Evolutionary conservation across 2,113 vertebrate genomes (phyloP), one percentile per base, ranked within the genome.

Genomic region (Fulmarus glacialis): DNA sequence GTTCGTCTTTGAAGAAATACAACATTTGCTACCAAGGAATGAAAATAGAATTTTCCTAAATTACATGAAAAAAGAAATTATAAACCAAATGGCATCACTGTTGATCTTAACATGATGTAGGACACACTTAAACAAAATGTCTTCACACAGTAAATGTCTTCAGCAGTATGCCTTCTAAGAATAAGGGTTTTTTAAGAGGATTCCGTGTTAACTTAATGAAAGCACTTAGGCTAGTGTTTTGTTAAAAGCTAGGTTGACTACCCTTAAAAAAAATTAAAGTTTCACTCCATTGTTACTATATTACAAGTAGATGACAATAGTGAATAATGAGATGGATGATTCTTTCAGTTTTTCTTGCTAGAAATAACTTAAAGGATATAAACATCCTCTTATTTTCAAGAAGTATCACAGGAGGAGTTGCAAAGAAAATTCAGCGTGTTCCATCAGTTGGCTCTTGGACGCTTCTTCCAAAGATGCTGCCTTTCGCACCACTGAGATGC

Each of bases 21-120:
- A 92, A 73, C 95, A 9, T 73, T 96, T 90, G 90, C 94, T 92
- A 36, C 86, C 36, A 7, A 93, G 91, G 64, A 87, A 38, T 87
- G 80, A 95, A 97, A 96, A 96, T 93, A 95, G 95, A 89, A 68
- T 75, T 52, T 92, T 73, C 92, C 86, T 87, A 87, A 95, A 95
- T 95, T 87, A 91, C 83, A 89, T 67, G 38, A 26, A 68, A 50
- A 68, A 34, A 67, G 36, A 42, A 81, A 91, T 82, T 47, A 82
- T 45, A 89, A 92, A 87, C 80, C 67, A 81, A 96, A 78, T 89
- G 92, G 64, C 90, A 94, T 93, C 71, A 17, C 67, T 93, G 74
- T 50, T 81, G 90, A 45, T 63, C 73, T 84, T 30, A 50, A 7
- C 2, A 0, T 82, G 82, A 21, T 87, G 83, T 79, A 60, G 89